A percentile compares a stretch with the other conserved stretches of the same genome.
These are phyloP conservation scores for Apotomis betuletana DNA, from an alignment of 2,888 invertebrate genomes.

Conservation along the genomic window DNA sequence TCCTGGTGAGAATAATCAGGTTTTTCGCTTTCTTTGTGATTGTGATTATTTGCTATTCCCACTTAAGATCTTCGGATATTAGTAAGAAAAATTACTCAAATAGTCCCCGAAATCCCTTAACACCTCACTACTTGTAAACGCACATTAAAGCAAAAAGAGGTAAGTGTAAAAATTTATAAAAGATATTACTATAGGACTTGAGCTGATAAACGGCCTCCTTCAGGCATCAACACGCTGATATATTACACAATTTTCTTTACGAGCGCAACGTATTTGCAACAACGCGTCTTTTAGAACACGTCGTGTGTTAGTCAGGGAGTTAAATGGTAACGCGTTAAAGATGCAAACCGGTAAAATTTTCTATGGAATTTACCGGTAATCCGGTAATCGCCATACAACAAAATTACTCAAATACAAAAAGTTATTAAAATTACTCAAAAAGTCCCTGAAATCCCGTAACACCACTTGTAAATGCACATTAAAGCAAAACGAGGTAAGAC, in stretches of 20 bases:
- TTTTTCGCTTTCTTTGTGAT: no score
- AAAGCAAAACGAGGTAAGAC: slow-evolving; percentile 46
- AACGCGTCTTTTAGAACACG: slow-evolving; percentile 61
- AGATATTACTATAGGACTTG: slow-evolving; percentile 66
- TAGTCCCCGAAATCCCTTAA: not conserved
- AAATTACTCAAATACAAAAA: no score
- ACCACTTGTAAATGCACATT: slow-evolving; percentile 37
- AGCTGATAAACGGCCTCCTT: slow-evolving; percentile 65
- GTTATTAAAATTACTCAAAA: not conserved
- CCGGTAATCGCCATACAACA: no score
- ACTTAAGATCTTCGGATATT: no score
- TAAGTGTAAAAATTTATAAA: slow-evolving; percentile 51
- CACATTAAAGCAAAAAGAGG: slow-evolving; percentile 43
- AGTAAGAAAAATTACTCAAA: no score
- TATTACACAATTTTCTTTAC: slow-evolving; percentile 79
- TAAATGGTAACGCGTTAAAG: slow-evolving; percentile 39
- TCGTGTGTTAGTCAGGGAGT: slow-evolving; percentile 31
- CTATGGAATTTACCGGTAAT: no score
- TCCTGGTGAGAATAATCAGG: no score
- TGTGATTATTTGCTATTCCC: no score
- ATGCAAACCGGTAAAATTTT: no score
- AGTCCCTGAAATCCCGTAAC: not conserved
- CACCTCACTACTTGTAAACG: slow-evolving; percentile 38
- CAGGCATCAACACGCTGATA: slow-evolving; percentile 73
- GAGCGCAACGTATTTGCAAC: slow-evolving; percentile 73